A percentile compares a stretch with the other conserved stretches of the same genome.
Conservation (phyloP, 2,113 vertebrate genomes). For the Formicarius rufipectus region DNA sequence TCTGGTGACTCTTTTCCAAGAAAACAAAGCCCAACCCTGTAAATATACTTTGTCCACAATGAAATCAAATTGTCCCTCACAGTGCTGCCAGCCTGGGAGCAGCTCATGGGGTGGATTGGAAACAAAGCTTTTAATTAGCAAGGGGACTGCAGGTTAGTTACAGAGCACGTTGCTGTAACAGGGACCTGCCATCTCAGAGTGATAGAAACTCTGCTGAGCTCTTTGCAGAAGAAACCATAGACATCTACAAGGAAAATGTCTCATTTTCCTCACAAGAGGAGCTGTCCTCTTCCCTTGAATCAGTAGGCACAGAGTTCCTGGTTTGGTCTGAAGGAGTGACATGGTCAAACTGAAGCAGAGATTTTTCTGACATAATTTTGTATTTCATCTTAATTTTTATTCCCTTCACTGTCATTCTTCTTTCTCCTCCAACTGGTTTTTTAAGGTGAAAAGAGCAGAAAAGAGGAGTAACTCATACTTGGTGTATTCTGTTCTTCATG, state of each 20-base stretch:
- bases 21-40: not conserved
- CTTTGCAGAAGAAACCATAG: not conserved
- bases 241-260: not conserved
- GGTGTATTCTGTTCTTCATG: not conserved
- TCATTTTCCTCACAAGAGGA: not conserved
- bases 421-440: not conserved
- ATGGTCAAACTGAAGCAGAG: not conserved
- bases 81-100: not conserved
- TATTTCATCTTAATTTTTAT: not conserved
- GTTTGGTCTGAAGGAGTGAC: not conserved
- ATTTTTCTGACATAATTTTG: not conserved
- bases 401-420: not conserved
- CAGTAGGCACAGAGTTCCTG: not conserved
- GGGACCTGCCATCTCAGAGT: not conserved
- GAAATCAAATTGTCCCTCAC: not conserved
- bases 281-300: not conserved
- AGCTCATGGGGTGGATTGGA: not conserved
- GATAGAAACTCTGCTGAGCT: not conserved
- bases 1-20: not conserved
- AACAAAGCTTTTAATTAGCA: not conserved
- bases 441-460: not conserved
- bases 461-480: not conserved
- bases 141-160: not conserved
- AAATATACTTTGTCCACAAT: not conserved
- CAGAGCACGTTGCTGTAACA: not conserved